phyloP scores from a whole-genome alignment of 2,888 invertebrate species.

The Aphrophora alni region DNA sequence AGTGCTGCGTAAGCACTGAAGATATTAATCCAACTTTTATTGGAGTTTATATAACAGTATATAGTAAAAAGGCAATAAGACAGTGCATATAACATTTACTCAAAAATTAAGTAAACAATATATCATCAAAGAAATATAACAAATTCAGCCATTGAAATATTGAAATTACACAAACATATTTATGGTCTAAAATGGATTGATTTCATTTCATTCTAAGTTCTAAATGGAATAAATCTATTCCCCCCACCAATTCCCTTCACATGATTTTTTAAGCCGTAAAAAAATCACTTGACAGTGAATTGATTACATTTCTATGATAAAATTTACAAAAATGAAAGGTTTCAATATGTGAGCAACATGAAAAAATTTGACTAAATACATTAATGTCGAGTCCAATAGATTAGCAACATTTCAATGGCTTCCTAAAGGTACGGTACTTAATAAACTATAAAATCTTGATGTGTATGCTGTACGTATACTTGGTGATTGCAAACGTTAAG shows the following conservation, averaged over 20 bases:
- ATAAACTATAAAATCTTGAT: constrained; percentile 47
- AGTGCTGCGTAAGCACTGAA: constrained; percentile 41
- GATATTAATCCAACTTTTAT: constrained; percentile 4
- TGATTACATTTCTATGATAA: neutral
- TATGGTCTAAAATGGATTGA: neutral
- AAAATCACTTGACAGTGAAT: neutral
- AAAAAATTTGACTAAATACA: neutral
- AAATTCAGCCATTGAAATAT: constrained; percentile 36
- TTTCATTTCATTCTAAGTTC: neutral
- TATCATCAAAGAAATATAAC: constrained; percentile 31
- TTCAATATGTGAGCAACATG: neutral
- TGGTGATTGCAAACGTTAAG: constrained; percentile 43
- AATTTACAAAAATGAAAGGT: neutral
- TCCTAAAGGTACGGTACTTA: constrained; percentile 42
- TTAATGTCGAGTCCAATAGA: neutral
- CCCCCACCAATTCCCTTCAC: neutral
- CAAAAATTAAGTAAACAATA: constrained; percentile 48
- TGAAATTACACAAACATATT: constrained; percentile 2
- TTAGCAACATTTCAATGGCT: constrained; percentile 34
- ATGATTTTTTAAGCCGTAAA: neutral
- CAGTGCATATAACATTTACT: constrained; percentile 49
- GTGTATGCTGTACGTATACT: constrained; percentile 52
- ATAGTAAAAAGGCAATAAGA: constrained; percentile 48
- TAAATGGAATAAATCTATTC: neutral
- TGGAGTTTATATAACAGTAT: constrained; percentile 41